Percentiles rank a stretch among this genome's conserved stretches.
Conservation (phyloP, 2,113 vertebrate genomes). For the Myrmecobius fasciatus region DNA sequence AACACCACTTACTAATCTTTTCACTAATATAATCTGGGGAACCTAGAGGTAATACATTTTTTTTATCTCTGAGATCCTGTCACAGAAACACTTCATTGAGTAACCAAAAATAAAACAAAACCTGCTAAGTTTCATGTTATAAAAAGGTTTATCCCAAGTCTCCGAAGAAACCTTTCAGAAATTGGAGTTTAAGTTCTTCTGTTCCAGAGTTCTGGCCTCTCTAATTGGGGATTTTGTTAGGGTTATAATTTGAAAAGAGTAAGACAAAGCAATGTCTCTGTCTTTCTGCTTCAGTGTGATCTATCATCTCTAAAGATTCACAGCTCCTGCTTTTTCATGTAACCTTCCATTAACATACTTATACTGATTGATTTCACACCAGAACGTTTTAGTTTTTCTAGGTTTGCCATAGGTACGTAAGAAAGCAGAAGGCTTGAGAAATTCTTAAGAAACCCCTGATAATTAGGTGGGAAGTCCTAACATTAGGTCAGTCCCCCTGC, state of each 20-base stretch:
- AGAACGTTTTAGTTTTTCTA: background rate
- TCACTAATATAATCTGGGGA: background rate
- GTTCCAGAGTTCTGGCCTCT: background rate
- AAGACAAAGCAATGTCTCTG: background rate
- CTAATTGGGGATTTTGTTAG: background rate
- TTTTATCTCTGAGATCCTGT: background rate
- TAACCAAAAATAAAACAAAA: background rate
- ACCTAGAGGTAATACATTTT: background rate
- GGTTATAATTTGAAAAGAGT: background rate
- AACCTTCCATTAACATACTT: background rate
- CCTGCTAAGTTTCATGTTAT: background rate
- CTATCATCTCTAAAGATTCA: background rate
- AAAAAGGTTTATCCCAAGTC: background rate
- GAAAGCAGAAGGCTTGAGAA: background rate
- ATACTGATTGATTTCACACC: background rate
- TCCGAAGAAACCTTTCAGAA: background rate
- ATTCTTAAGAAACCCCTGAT: background rate
- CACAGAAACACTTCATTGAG: background rate
- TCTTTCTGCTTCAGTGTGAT: background rate
- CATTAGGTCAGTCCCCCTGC: background rate
- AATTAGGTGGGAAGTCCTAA: background rate
- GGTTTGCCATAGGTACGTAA: background rate
- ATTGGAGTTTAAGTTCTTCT: background rate
- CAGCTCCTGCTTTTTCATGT: background rate
- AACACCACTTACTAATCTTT: background rate